Evolutionary conservation across 2,888 invertebrate species (phyloP).

Genomic region (Troides oblongomaculatus): DNA sequence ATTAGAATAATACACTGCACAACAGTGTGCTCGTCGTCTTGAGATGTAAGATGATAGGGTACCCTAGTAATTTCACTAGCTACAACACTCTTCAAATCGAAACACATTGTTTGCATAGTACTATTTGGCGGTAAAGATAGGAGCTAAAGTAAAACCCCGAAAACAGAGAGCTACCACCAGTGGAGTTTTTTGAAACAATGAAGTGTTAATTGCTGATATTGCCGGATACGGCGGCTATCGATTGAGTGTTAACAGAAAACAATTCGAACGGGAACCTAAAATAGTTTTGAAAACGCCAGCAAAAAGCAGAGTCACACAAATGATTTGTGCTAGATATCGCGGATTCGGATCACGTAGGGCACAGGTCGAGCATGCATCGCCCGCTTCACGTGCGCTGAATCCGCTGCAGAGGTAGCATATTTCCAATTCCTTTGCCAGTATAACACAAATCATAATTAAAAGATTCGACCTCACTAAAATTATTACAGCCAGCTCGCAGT

Average conservation of each 20-base stretch:
- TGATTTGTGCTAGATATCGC: constrained; percentile 36
- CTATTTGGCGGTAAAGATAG: no score
- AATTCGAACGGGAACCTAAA: constrained; percentile 39
- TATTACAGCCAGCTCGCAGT: no score
- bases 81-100: no score
- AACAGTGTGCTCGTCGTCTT: no score
- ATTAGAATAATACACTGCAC: no score
- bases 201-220: constrained; percentile 7
- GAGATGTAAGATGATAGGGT: no score
- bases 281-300: constrained; percentile 53
- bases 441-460: constrained; percentile 1
- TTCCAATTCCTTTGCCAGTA: constrained; percentile 14
- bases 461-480: no score
- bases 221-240: not conserved
- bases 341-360: constrained; percentile 55
- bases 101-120: no score
- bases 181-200: no score
- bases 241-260: constrained; percentile 16
- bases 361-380: constrained; percentile 52
- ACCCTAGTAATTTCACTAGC: no score
- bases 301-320: constrained; percentile 38
- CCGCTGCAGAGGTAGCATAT: constrained; percentile 29
- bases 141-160: no score
- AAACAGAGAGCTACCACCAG: no score
- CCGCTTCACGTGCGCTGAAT: constrained; percentile 51